Evolutionary conservation across 1,140 invertebrate species (phyloP).

Genomic region (Neuroterus valhalla): DNA sequence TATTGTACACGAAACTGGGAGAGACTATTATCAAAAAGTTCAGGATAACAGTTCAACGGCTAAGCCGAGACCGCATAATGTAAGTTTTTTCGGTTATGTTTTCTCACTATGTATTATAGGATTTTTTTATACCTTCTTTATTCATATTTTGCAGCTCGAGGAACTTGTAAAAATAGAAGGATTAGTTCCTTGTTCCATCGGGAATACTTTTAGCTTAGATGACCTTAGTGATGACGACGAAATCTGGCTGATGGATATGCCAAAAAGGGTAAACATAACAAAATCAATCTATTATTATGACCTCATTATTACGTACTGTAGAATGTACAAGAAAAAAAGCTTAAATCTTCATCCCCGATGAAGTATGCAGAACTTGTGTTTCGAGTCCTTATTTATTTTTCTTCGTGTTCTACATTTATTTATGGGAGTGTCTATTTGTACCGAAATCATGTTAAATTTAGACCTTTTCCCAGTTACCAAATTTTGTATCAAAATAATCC

Average conservation of each 20-base stretch:
- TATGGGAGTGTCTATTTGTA: too few relatives aligned
- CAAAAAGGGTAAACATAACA: constrained; percentile 12
- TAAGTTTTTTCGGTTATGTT: background rate
- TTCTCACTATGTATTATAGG: background rate
- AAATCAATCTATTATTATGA: too few relatives aligned
- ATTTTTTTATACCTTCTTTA: background rate
- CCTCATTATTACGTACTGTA: too few relatives aligned
- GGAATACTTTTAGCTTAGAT: constrained; percentile 1
- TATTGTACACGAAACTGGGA: background rate
- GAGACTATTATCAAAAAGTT: constrained; percentile 11
- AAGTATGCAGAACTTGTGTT: too few relatives aligned
- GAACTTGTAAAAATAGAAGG: background rate
- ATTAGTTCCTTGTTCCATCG: background rate
- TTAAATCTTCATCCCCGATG: too few relatives aligned
- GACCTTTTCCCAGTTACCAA: too few relatives aligned
- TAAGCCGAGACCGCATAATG: constrained; percentile 18
- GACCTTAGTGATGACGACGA: background rate
- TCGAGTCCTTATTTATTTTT: too few relatives aligned
- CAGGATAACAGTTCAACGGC: background rate
- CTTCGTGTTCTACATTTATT: too few relatives aligned
- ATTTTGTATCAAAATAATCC: too few relatives aligned
- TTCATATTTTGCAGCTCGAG: background rate
- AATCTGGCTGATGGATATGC: constrained; percentile 16
- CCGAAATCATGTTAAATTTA: too few relatives aligned
- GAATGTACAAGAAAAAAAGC: too few relatives aligned